A percentile compares a stretch with the other conserved stretches of the same genome.
These are phyloP conservation scores for Gallinago jamesoni DNA, from an alignment of 2,113 vertebrate species.

Conservation along the genomic window DNA sequence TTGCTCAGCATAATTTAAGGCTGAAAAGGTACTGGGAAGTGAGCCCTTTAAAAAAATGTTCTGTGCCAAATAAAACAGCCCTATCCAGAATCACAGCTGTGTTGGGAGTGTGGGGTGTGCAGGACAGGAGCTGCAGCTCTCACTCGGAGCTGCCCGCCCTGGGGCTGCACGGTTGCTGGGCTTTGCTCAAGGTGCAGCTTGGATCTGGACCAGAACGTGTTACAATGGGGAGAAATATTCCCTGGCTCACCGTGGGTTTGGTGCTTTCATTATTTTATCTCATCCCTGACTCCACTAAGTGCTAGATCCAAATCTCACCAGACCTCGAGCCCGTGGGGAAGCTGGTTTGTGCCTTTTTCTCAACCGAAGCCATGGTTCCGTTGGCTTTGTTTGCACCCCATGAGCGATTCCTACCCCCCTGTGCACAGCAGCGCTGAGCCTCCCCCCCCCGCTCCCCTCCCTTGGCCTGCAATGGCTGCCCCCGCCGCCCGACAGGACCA, in stretches of 20 bases:
- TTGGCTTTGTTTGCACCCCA: neutral
- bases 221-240: neutral
- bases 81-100: conserved; percentile 15
- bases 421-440: neutral
- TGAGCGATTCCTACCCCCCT: neutral
- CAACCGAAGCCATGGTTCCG: rapidly evolving
- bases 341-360: neutral
- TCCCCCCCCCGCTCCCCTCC: neutral
- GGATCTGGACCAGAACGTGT: neutral
- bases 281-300: neutral
- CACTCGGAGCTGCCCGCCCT: neutral
- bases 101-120: neutral
- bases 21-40: neutral
- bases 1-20: neutral
- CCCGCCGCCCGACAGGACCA: neutral
- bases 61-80: neutral
- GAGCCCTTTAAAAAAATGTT: neutral
- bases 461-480: rapidly evolving
- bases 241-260: neutral
- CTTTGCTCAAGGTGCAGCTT: rapidly evolving
- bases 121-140: neutral
- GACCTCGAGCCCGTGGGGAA: neutral
- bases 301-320: neutral
- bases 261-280: neutral
- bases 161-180: rapidly evolving